Percentiles rank a stretch among this genome's conserved stretches.
These are phyloP conservation scores for Xanthia togata DNA, from an alignment of 2,888 invertebrate genomes.

Conservation along the genomic window DNA sequence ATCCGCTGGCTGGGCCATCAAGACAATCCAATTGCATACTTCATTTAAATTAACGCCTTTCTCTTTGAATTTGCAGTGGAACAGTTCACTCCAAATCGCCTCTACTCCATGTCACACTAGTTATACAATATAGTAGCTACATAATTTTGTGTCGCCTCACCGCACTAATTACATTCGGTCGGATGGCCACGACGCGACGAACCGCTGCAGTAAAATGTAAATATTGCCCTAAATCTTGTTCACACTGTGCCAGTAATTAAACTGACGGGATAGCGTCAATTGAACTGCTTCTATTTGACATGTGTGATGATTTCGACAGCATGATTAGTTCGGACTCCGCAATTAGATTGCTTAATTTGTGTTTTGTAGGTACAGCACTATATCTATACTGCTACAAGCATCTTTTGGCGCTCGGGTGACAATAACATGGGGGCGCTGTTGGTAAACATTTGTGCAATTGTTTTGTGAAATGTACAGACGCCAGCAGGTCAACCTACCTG, in stretches of 20 bases:
- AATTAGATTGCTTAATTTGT: conserved; percentile 22
- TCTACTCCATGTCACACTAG: conserved; percentile 12
- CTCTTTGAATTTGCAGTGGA: not conserved
- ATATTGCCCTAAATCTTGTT: conserved; percentile 65
- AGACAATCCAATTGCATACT: not conserved
- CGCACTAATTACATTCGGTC: conserved; percentile 61
- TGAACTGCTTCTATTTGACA: conserved; percentile 45
- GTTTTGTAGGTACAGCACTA: not conserved
- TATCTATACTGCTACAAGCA: too few relatives aligned
- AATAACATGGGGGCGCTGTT: not conserved
- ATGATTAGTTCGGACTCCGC: conserved; percentile 16
- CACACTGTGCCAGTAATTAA: conserved; percentile 57
- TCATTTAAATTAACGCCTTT: not conserved
- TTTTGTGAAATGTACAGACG: not conserved
- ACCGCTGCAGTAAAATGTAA: conserved; percentile 64
- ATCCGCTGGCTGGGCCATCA: too few relatives aligned
- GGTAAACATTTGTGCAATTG: not conserved
- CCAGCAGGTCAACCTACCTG: too few relatives aligned
- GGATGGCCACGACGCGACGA: conserved; percentile 31
- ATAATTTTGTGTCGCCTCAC: conserved; percentile 46
- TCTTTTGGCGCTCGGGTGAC: not conserved
- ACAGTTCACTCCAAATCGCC: not conserved
- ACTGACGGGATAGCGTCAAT: conserved; percentile 46
- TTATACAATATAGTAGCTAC: conserved; percentile 28
- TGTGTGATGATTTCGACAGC: conserved; percentile 28